These are phyloP conservation scores for Andrena bicolor DNA, from an alignment of 2,888 invertebrate species.

Conservation along the genomic window DNA sequence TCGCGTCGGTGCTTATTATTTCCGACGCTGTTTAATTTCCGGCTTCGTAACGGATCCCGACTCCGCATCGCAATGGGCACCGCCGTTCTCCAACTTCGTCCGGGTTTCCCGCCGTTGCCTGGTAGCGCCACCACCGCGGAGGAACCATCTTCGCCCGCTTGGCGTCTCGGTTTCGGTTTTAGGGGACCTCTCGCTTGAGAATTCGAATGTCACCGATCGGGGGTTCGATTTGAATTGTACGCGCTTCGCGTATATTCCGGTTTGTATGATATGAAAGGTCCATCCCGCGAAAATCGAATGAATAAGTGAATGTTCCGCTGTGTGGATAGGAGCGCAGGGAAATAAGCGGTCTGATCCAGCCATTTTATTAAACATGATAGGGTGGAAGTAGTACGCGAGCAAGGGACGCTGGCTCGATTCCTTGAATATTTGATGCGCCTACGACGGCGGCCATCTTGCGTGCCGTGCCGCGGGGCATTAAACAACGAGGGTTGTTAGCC, in stretches of 20 bases:
- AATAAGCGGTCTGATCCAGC: neutral
- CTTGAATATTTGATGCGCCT: conserved; percentile 69
- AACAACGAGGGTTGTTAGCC: conserved; percentile 73
- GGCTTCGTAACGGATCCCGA: conserved; percentile 71
- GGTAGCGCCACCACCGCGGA: too few relatives aligned
- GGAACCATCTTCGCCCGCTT: too few relatives aligned
- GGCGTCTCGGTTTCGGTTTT: too few relatives aligned
- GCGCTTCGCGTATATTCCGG: neutral
- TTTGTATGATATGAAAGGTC: neutral
- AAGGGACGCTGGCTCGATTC: conserved; percentile 48
- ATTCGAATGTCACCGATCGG: too few relatives aligned
- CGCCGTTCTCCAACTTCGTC: neutral
- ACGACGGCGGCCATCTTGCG: conserved; percentile 68
- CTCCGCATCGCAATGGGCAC: neutral
- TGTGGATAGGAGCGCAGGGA: neutral
- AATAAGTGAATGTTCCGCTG: neutral
- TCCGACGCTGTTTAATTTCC: conserved; percentile 78
- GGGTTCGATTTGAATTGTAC: neutral
- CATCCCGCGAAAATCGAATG: neutral
- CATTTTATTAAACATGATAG: conserved; percentile 33
- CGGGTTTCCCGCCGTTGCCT: neutral
- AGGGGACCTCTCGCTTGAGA: too few relatives aligned
- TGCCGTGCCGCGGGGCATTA: conserved; percentile 57
- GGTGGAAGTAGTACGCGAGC: neutral
- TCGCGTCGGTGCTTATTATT: conserved; percentile 67